Conservation (phyloP, 2,797 vertebrate species). For the Parauchenoglanis punctatus region DNA sequence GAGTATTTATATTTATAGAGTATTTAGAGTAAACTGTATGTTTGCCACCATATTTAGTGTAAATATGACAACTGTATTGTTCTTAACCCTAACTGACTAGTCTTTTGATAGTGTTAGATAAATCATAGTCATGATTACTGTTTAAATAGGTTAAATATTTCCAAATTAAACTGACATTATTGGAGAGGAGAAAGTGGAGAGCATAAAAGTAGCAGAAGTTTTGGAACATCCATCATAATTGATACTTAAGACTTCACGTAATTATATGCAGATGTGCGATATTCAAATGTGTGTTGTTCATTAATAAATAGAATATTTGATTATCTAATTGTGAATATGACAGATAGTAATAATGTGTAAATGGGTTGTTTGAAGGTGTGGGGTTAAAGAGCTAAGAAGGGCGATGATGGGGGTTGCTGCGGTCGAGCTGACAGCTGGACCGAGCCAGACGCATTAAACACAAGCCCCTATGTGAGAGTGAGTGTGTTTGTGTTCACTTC, state of each 20-base stretch:
- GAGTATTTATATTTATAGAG: neutral
- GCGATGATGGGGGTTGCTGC: conserved; percentile 12
- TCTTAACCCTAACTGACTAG: neutral
- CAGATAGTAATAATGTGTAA: neutral
- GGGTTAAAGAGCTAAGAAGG: neutral
- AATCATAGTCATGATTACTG: neutral
- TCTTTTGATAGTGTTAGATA: too few relatives aligned
- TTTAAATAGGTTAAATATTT: neutral
- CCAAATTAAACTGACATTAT: neutral
- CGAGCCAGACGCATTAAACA: conserved; percentile 29
- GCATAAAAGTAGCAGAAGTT: neutral
- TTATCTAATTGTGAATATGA: neutral
- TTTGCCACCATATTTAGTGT: neutral
- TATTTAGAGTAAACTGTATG: neutral
- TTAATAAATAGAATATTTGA: neutral
- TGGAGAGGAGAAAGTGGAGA: too few relatives aligned
- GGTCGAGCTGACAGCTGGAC: conserved; percentile 54
- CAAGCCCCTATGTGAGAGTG: conserved; percentile 39
- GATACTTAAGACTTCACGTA: too few relatives aligned
- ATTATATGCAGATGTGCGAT: neutral
- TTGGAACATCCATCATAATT: neutral
- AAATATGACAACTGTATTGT: neutral
- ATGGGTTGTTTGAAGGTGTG: neutral
- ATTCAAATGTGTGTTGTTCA: neutral
- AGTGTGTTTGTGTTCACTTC: conserved; percentile 41